Evolutionary conservation across 2,113 vertebrate genomes (phyloP), one percentile per base, ranked within the genome.

Genomic region (Stercorarius parasiticus): DNA sequence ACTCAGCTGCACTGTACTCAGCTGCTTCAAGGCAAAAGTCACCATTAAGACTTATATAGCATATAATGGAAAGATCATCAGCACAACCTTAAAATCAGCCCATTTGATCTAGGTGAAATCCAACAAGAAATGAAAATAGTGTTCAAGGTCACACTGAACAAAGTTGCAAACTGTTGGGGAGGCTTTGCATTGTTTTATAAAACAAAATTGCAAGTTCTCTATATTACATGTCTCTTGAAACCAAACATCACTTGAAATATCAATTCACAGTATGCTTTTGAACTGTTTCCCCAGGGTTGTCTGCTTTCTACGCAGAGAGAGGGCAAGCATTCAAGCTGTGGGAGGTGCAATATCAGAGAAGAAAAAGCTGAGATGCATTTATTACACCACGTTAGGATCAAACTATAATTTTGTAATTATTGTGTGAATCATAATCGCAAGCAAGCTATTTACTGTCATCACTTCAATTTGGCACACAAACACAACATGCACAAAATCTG

Each of bases 381-480:
- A 82, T 91, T 66, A 58, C 40, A 91, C 43, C 56, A 29, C 0
- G 0, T 71, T 86, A 80, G 53, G 77, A 94, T 77, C 45, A 88
- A 93, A 84, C 65, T 53, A 16, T 66, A 47, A 83, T 90, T 91
- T 45, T 74, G 73, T 56, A 93, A 89, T 95, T 93, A 91, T 49
- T 50, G 38, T 53, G 47, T 81, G 84, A 78, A 65, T 29, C 61
- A 81, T 74, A 85, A 95, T 86, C 15, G 3, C 36, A 69, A 81
- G 59, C 50, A 81, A 93, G 53, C 29, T 88, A 92, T 88, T 96
- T 94, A 49, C 91, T 90, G 82, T 62, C 85, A 88, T 34, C 67
- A 70, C 90, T 88, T 90, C 23, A 1, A 16, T 65, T 52, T 86
- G 64, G 67, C 74, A 88, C 50, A 50, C 49, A 70, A 85, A 67